phyloP scores from a whole-genome alignment of 2,113 vertebrate genomes.

The Eonycteris spelaea region DNA sequence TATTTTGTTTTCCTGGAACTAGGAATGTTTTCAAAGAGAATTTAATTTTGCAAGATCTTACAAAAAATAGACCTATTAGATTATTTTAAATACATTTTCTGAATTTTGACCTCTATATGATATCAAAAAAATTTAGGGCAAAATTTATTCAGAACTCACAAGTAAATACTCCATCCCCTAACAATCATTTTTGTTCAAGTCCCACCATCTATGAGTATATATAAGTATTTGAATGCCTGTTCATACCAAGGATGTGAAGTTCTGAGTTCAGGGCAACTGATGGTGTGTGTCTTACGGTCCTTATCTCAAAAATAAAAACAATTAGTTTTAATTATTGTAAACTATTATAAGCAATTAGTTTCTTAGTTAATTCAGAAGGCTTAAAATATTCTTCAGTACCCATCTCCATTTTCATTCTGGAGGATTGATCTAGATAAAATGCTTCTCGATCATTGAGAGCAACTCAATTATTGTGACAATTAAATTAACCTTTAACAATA shows the following conservation, averaged over 20 bases:
- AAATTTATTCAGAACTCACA: not conserved
- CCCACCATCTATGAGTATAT: not conserved
- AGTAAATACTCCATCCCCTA: accelerated
- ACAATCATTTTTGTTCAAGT: not conserved
- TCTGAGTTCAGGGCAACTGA: not conserved
- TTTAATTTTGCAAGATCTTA: not conserved
- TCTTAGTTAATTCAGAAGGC: not conserved
- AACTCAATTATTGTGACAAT: not conserved
- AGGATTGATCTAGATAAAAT: not conserved
- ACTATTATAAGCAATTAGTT: not conserved
- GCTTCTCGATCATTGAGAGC: not conserved
- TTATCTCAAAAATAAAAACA: not conserved
- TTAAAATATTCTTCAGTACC: not conserved
- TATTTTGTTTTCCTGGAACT: not conserved
- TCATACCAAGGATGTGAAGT: accelerated
- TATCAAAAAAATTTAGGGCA: not conserved
- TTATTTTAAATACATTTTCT: not conserved
- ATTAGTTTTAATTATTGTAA: not conserved
- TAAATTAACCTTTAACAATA: not conserved
- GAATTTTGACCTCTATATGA: not conserved
- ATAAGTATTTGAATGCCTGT: not conserved
- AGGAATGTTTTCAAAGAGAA: not conserved
- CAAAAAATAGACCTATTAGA: not conserved
- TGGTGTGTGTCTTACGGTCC: accelerated
- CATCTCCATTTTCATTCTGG: not conserved